A percentile compares a stretch with the other conserved stretches of the same genome.
These are phyloP conservation scores for Acanthisitta chloris DNA, from an alignment of 2,113 vertebrate species.

Conservation along the genomic window DNA sequence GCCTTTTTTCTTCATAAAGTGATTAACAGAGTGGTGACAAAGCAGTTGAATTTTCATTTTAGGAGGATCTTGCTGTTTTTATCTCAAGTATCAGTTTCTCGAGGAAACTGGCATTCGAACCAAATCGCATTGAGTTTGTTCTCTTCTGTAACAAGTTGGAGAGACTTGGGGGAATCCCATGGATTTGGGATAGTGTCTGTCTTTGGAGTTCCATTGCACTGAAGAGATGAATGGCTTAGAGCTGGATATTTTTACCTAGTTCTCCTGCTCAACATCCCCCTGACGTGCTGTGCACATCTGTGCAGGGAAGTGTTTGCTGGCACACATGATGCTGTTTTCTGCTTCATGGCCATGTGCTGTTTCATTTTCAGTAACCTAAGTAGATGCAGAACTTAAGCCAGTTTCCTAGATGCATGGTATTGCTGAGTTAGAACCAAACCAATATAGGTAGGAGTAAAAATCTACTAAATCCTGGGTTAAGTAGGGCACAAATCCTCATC, in stretches of 20 bases:
- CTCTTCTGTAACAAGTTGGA: slow-evolving; percentile 46
- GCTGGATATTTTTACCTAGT: slow-evolving; percentile 8
- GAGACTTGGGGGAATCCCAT: neutral
- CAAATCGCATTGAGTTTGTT: slow-evolving; percentile 62
- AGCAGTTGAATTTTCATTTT: slow-evolving; percentile 70
- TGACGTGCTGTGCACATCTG: slow-evolving; percentile 22
- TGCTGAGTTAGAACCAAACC: neutral
- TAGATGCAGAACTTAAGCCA: slow-evolving; percentile 24
- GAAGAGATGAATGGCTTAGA: neutral
- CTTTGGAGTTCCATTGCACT: slow-evolving; percentile 1
- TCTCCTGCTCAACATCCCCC: neutral
- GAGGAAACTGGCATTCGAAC: slow-evolving; percentile 75
- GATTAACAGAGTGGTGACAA: slow-evolving; percentile 64
- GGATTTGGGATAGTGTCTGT: neutral
- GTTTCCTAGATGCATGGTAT: slow-evolving; percentile 15
- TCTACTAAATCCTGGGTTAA: neutral
- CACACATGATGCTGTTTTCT: slow-evolving; percentile 44
- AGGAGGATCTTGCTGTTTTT: slow-evolving; percentile 66
- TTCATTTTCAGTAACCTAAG: neutral
- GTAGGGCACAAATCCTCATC: neutral
- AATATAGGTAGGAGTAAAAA: neutral
- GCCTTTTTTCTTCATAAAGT: slow-evolving; percentile 78
- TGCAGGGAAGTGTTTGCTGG: slow-evolving; percentile 6
- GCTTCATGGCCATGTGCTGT: slow-evolving; percentile 36
- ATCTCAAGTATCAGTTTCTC: slow-evolving; percentile 65